Evolutionary conservation across 2,113 vertebrate species (phyloP), one percentile per base, ranked within the genome.

Genomic region (Pteruthius melanotis): DNA sequence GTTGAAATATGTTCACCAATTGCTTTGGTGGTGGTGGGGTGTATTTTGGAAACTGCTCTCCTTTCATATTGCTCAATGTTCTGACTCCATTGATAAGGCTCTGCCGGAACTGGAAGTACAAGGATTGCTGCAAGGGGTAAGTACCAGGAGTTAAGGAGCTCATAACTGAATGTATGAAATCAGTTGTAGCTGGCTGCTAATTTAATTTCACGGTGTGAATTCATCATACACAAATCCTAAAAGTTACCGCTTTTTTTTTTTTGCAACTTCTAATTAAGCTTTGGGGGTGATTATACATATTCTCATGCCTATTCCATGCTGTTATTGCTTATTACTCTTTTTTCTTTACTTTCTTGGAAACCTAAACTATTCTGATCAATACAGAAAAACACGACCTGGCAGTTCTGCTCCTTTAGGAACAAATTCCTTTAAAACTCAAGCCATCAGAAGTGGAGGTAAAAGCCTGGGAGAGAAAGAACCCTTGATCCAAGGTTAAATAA

Each of bases 231-330:
- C 26, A 89, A 89, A 54, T 57, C 33, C 44, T 65, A 27, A 50
- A 88, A 78, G 71, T 30, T 72, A 74, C n/a, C 68, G 42, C 21
- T 8, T 40, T 65, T 75, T 75, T n/a, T n/a, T n/a, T 61, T 75
- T 65, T 79, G 28, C 40, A 54, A 22, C 27, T 85, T 71, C 45
- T 83, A 88, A 77, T 92, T 78, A 95, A 87, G 57, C 70, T 92
- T 87, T 61, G 28, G 44, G 77, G 33, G 21, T 39, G 54, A 70
- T 94, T 71, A 83, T 31, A 60, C 22, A 45, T 28, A 63, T 6
- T 31, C 30, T 82, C n/a, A 47, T 7, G 10, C 30, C 21, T 90
- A 44, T 19, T 81, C 37, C 13, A 10, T 33, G 64, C 20, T 74
- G 30, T 21, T 87, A 87, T 5, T 35, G 17, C 44, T 83, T 70